These are phyloP conservation scores for Sitobion miscanthi DNA, from an alignment of 1,140 invertebrate genomes.

Conservation along the genomic window DNA sequence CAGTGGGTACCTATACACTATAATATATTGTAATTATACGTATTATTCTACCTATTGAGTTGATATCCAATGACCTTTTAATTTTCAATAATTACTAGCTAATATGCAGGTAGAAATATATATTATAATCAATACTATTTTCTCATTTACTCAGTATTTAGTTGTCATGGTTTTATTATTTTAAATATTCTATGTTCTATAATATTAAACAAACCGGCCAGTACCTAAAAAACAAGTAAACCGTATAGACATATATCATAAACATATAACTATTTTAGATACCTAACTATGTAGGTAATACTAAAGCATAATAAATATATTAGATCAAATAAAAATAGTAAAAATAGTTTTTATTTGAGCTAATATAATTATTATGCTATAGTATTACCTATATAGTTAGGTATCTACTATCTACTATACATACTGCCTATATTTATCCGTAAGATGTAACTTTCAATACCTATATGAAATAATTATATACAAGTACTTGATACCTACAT, in stretches of 20 bases:
- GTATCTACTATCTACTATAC: not conserved
- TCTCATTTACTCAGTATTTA: conserved; percentile 3
- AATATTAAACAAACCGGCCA: not conserved
- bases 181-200: not conserved
- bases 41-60: not conserved
- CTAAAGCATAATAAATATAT: not conserved
- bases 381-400: not conserved
- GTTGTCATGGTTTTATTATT: conserved; percentile 24
- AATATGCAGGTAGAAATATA: not conserved
- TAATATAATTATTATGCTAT: not conserved
- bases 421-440: not conserved
- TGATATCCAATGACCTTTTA: not conserved
- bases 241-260: not conserved
- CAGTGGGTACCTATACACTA: not conserved
- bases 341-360: not conserved
- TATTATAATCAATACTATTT: conserved; percentile 3
- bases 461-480: not conserved
- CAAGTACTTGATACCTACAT: not conserved
- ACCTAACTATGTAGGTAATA: not conserved
- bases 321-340: not conserved
- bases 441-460: not conserved
- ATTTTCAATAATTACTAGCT: not conserved
- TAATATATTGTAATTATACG: not conserved
- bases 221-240: not conserved
- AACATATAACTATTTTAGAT: not conserved